These are phyloP conservation scores for Ips nitidus DNA, from an alignment of 1,140 invertebrate genomes.

Conservation along the genomic window DNA sequence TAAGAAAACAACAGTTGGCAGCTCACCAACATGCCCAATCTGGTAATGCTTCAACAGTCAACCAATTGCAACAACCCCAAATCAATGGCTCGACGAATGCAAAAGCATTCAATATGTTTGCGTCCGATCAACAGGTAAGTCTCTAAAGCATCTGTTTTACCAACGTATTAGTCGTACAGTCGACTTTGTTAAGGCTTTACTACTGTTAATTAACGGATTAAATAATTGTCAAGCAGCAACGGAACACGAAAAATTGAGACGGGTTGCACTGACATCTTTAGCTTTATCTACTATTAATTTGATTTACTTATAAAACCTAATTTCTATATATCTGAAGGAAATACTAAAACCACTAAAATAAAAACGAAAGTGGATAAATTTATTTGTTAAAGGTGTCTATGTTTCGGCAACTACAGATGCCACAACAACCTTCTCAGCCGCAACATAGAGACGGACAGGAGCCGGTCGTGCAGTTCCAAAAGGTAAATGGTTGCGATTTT, in stretches of 20 bases:
- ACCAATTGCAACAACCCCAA: slow-evolving; percentile 42
- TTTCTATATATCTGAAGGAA: not conserved
- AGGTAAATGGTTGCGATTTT: slow-evolving; percentile 10
- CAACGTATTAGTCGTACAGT: too few relatives aligned
- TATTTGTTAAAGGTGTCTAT: slow-evolving; percentile 30
- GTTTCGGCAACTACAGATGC: slow-evolving; percentile 44
- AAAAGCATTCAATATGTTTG: slow-evolving; percentile 37
- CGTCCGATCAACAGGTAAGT: slow-evolving; percentile 27
- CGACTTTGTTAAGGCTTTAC: too few relatives aligned
- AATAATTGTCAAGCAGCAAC: too few relatives aligned
- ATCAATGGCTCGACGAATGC: slow-evolving; percentile 23
- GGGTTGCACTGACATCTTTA: not conserved
- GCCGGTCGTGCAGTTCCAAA: slow-evolving; percentile 23
- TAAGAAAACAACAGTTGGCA: slow-evolving; percentile 51
- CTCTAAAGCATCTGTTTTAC: not conserved
- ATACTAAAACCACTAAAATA: not conserved
- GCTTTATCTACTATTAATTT: too few relatives aligned
- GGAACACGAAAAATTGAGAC: not conserved
- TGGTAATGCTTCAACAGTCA: slow-evolving; percentile 37
- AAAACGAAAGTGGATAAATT: not conserved
- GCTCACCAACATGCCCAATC: slow-evolving; percentile 46
- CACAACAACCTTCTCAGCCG: slow-evolving; percentile 24
- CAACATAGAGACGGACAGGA: slow-evolving; percentile 22
- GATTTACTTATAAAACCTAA: not conserved
- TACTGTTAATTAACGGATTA: too few relatives aligned